Percentiles rank a stretch among this genome's conserved stretches.
Evolutionary conservation across 2,113 vertebrate genomes (phyloP).

Genomic region (Trinectes maculatus): DNA sequence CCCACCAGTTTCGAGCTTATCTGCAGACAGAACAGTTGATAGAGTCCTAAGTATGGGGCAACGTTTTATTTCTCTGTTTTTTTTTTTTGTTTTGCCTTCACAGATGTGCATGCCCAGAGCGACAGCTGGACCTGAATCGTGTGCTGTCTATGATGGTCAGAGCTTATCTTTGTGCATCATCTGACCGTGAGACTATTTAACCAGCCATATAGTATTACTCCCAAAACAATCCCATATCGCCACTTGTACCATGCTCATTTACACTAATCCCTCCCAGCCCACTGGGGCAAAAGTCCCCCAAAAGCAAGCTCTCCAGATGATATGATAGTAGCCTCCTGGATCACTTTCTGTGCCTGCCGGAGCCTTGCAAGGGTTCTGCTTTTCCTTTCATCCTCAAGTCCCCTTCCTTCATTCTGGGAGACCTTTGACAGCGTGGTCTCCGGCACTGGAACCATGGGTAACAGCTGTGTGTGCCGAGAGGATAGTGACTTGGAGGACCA

Average conservation of each 20-base stretch:
- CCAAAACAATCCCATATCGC: conserved; percentile 18
- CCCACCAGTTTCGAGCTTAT: not conserved
- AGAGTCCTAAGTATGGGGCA: not conserved
- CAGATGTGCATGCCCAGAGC: conserved; percentile 38
- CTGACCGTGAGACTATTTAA: conserved; percentile 25
- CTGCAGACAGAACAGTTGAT: not conserved
- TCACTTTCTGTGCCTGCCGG: conserved; percentile 96
- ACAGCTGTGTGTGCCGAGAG: conserved; percentile 95
- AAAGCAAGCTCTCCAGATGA: conserved; percentile 90
- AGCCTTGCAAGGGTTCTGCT: conserved; percentile 93
- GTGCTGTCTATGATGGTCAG: conserved; percentile 34
- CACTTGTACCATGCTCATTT: conserved; percentile 62
- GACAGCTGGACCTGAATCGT: conserved; percentile 36
- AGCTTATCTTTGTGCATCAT: conserved; percentile 17
- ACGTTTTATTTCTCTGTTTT: conserved; percentile 4
- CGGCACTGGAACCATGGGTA: conserved; percentile 88
- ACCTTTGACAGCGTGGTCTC: conserved; percentile 77
- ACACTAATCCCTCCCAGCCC: conserved; percentile 63
- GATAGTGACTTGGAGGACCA: conserved; percentile 93
- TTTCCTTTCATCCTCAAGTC: conserved; percentile 87
- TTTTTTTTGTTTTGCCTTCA: conserved; percentile 35
- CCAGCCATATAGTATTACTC: not conserved
- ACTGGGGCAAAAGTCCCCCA: conserved; percentile 75
- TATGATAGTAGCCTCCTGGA: conserved; percentile 98
- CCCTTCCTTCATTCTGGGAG: conserved; percentile 86